A percentile compares a stretch with the other conserved stretches of the same genome.
phyloP scores from a whole-genome alignment of 30 jellyfish, hydroid and myxozoan species.

The Mastigias papua region DNA sequence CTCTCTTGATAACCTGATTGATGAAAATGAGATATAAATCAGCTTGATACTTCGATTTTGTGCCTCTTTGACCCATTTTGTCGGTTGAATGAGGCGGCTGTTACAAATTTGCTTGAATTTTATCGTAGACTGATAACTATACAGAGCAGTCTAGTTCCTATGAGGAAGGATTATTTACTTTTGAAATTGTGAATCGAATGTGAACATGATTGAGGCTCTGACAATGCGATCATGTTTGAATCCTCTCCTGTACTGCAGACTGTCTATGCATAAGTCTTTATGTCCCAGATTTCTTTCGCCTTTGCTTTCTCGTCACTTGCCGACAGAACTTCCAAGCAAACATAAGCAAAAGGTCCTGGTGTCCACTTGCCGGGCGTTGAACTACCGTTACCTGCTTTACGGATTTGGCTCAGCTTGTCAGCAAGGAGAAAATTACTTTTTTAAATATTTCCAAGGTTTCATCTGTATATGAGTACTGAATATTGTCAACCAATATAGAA shows the following conservation, averaged over 20 bases:
- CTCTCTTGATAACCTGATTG: background rate
- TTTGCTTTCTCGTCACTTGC: background rate
- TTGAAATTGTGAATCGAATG: background rate
- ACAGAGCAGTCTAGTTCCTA: background rate
- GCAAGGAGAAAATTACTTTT: background rate
- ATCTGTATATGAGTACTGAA: no score
- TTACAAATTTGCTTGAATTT: no score
- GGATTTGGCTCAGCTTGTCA: background rate
- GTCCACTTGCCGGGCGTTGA: background rate
- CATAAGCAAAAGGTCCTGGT: background rate
- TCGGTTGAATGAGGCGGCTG: no score
- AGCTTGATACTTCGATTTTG: background rate
- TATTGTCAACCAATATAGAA: background rate
- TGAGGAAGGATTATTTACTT: background rate
- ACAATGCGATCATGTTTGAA: background rate
- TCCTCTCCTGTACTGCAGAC: background rate
- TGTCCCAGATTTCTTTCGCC: background rate
- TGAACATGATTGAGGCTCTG: background rate
- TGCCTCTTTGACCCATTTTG: no score
- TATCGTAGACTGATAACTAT: background rate
- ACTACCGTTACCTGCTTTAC: background rate
- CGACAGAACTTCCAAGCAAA: conserved; percentile 9
- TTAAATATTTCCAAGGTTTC: background rate
- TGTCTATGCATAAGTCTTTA: no score
- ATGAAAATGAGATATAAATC: background rate